phyloP scores from a whole-genome alignment of 92 coral and sea anemone species.

The Blastomussa wellsi region DNA sequence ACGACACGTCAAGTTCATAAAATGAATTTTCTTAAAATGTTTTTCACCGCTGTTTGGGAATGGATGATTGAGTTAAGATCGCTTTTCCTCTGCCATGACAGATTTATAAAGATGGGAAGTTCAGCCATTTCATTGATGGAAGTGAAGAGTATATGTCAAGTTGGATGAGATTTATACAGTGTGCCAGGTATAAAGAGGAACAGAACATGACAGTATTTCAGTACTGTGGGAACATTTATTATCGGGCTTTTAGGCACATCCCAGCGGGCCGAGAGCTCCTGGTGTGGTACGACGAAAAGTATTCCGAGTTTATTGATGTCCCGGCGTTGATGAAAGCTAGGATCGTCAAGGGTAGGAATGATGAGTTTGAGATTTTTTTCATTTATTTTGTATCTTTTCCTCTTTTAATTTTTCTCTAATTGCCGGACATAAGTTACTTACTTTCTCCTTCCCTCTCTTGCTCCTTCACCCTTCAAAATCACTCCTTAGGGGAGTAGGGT shows the following conservation, averaged over 20 bases:
- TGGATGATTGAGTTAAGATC: no score
- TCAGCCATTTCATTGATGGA: slow-evolving; percentile 93
- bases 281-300: slow-evolving; percentile 96
- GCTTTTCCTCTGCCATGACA: slow-evolving; percentile 1
- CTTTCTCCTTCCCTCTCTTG: not conserved
- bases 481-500: no score
- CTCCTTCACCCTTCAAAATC: not conserved
- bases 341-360: slow-evolving; percentile 34
- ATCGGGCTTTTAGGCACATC: slow-evolving; percentile 86
- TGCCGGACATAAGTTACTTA: not conserved
- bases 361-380: not conserved
- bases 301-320: slow-evolving; percentile 91
- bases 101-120: slow-evolving; percentile 93
- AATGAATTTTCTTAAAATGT: no score
- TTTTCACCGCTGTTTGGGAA: no score
- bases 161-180: slow-evolving; percentile 96
- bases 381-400: not conserved
- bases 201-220: slow-evolving; percentile 98
- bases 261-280: slow-evolving; percentile 76
- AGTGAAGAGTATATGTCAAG: slow-evolving; percentile 79
- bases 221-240: slow-evolving; percentile 89
- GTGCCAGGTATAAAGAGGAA: slow-evolving; percentile 92
- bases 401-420: not conserved
- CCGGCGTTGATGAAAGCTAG: slow-evolving; percentile 73
- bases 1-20: no score